Base-by-base conservation (phyloP, 2,113 vertebrate species). In the Strix aluco region DNA sequence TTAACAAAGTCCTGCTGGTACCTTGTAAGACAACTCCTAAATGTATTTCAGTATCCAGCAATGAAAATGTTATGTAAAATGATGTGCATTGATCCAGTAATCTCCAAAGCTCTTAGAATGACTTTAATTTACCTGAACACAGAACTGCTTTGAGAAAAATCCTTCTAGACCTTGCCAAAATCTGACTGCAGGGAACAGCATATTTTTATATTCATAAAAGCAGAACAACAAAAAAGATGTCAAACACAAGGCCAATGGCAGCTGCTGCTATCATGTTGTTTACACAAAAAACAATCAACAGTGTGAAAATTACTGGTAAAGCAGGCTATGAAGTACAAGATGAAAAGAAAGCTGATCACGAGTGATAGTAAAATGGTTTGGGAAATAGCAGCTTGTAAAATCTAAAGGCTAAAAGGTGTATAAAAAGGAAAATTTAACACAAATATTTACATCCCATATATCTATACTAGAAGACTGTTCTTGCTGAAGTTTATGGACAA, bases 71-170 rank as follows among this genome's bases (percentile, higher is more conserved):
- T 92, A 90, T 47, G 54, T 86, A 95, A 96, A 97, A 93, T 1
- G 5, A 72, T 96, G 65, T 88, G n/a, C 90, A 95, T 61, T 97
- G 94, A 98, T 94, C 71, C 80, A 95, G 38, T 88, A 97, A 97
- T 93, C 81, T 81, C 90, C 84, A 97, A 92, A 90, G 72, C 79
- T 97, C 91, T 78, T 38, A 81, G 52, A 88, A 46, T 21, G 44
- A 89, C 84, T 97, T 97, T 97, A 97, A 96, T 97, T 97, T 94
- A 96, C 92, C 84, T 97, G 90, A 95, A 93, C 58, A 86, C 32
- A 92, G 32, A 93, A 95, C 9, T n/a, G 65, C 49, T 95, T 95
- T 96, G 91, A 97, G 92, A 97, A 97, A 97, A 98, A 95, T 88
- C 93, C 77, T 91, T 75, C 63, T 73, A 93, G 85, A 93, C 71